Evolutionary conservation across 2,113 vertebrate species (phyloP).

Genomic region (Orcinus orca): DNA sequence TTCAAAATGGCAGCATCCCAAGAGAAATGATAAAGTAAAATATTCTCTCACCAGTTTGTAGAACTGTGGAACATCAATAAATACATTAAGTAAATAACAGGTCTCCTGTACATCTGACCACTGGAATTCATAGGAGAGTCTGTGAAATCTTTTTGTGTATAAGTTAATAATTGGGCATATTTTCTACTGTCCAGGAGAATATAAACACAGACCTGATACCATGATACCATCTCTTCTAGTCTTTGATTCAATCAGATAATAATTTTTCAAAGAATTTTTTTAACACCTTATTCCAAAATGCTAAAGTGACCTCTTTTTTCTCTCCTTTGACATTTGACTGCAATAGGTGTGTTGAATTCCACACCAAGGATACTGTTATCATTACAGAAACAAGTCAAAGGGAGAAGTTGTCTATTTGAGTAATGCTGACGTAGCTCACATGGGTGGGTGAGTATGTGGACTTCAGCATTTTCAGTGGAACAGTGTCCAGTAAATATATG

Average conservation of each 20-base stretch:
- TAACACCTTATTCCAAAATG: neutral
- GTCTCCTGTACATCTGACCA: neutral
- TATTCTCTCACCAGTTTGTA: conserved; percentile 17
- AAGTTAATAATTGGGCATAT: neutral
- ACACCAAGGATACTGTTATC: neutral
- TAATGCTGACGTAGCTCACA: neutral
- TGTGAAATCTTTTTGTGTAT: neutral
- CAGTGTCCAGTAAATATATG: neutral
- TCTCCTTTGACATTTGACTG: neutral
- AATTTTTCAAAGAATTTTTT: neutral
- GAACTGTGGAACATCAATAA: neutral
- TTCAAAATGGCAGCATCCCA: conserved; percentile 16
- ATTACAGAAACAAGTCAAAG: neutral
- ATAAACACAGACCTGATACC: neutral
- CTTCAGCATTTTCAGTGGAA: conserved; percentile 9
- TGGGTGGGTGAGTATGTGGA: fast-evolving
- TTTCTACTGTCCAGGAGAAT: neutral
- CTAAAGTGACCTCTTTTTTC: neutral
- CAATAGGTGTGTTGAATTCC: neutral
- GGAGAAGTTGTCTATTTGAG: neutral
- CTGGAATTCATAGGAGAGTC: neutral
- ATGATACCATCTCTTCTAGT: neutral
- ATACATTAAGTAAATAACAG: neutral
- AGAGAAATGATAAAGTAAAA: conserved; percentile 42
- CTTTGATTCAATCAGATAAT: neutral